A percentile compares a stretch with the other conserved stretches of the same genome.
These are phyloP conservation scores for Solen grandis DNA, from an alignment of 1,140 invertebrate species.

Conservation along the genomic window DNA sequence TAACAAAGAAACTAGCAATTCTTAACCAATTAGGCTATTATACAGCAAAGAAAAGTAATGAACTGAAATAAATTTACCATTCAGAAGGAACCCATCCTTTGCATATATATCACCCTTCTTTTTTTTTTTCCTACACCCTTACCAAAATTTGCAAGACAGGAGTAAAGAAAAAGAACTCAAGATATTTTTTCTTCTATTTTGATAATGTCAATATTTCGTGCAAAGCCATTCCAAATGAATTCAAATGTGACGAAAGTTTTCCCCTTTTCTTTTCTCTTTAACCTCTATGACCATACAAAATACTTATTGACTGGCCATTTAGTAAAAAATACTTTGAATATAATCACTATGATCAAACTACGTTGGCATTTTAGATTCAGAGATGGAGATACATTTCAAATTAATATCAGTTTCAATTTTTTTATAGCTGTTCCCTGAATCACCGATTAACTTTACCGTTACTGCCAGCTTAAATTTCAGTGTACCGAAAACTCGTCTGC, in stretches of 20 bases:
- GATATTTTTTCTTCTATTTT: no score
- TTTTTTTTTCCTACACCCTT: no score
- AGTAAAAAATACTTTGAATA: neutral
- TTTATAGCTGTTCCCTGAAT: slow-evolving; percentile 16
- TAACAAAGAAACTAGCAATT: no score
- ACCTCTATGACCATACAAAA: no score
- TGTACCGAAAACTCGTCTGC: slow-evolving; percentile 29
- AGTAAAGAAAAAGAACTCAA: no score
- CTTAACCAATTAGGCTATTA: no score
- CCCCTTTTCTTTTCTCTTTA: neutral
- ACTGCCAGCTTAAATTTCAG: slow-evolving; percentile 35
- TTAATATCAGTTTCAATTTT: slow-evolving; percentile 52
- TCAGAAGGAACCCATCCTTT: no score
- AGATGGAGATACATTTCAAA: slow-evolving; percentile 35
- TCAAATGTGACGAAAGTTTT: neutral
- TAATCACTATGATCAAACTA: slow-evolving; percentile 18
- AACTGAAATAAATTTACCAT: no score
- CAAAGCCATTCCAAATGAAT: neutral
- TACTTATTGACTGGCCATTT: neutral
- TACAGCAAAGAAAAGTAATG: no score
- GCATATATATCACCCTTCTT: no score
- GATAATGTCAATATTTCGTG: neutral
- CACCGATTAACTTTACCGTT: slow-evolving; percentile 23
- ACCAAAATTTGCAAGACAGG: no score
- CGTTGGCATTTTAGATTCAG: slow-evolving; percentile 41